phyloP scores from a whole-genome alignment of 2,797 vertebrate genomes.

The Chaenodraco wilsoni region DNA sequence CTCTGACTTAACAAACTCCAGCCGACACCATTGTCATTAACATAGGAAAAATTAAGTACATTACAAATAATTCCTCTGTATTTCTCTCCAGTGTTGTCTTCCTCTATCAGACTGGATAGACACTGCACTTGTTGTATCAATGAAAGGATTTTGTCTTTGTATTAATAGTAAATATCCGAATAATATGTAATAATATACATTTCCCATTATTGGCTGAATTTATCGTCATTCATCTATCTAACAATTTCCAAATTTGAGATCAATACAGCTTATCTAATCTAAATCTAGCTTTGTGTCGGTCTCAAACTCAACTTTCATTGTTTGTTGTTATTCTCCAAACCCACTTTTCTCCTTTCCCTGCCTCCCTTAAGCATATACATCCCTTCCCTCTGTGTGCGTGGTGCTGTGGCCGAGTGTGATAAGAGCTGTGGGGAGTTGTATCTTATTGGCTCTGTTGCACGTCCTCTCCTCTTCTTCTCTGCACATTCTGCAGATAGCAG shows the following conservation, averaged over 20 bases:
- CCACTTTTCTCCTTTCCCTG: constrained; percentile 18
- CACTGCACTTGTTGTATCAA: too few relatives aligned
- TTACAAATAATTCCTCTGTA: too few relatives aligned
- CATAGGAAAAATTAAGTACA: too few relatives aligned
- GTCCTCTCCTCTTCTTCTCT: constrained; percentile 30
- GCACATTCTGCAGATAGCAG: constrained; percentile 47
- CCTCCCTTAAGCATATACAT: constrained; percentile 15
- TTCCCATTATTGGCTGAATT: background rate
- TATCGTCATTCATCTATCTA: background rate
- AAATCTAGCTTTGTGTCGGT: background rate
- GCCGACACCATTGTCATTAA: too few relatives aligned
- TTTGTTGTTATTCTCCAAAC: background rate
- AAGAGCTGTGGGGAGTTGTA: constrained; percentile 42
- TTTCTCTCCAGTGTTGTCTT: too few relatives aligned
- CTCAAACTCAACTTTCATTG: constrained; percentile 1
- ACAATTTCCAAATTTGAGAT: too few relatives aligned
- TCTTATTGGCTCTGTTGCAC: constrained; percentile 33
- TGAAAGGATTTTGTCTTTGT: too few relatives aligned
- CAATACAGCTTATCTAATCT: too few relatives aligned
- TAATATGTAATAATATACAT: too few relatives aligned
- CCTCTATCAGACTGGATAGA: too few relatives aligned
- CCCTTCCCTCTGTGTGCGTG: constrained; percentile 29
- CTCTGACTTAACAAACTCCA: too few relatives aligned
- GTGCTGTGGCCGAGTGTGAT: constrained; percentile 49
- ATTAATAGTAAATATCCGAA: too few relatives aligned